A percentile compares a stretch with the other conserved stretches of the same genome.
Conservation (phyloP, 2,888 invertebrate species). For the Rhaphigaster nebulosa region DNA sequence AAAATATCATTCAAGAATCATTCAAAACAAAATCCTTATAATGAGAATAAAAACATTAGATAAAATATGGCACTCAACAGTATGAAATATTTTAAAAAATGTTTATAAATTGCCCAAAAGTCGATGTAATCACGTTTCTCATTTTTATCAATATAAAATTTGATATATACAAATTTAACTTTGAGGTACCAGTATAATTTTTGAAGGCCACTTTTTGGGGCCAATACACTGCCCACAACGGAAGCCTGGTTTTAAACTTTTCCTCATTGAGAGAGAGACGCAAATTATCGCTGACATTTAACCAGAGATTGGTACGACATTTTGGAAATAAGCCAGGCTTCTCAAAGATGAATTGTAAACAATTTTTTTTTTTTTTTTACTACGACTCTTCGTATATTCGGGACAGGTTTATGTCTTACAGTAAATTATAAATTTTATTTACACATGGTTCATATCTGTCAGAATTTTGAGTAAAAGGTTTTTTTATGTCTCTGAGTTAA, state of each 20-base stretch:
- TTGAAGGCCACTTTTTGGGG: background rate
- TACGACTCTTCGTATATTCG: background rate
- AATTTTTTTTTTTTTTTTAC: background rate
- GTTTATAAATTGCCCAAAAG: too few relatives aligned
- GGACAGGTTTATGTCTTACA: background rate
- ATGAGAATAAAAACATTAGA: too few relatives aligned
- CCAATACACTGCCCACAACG: background rate
- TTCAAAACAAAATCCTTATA: too few relatives aligned
- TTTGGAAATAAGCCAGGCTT: constrained; percentile 8
- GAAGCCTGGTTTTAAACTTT: background rate
- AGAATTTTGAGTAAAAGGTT: background rate
- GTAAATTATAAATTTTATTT: background rate
- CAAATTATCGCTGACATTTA: background rate
- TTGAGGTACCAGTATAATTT: too few relatives aligned
- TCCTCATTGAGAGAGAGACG: background rate
- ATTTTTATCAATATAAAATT: too few relatives aligned
- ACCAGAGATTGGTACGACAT: background rate
- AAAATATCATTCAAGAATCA: too few relatives aligned
- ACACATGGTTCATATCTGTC: background rate
- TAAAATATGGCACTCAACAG: too few relatives aligned
- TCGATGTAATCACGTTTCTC: too few relatives aligned
- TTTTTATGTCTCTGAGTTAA: too few relatives aligned
- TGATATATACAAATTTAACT: too few relatives aligned
- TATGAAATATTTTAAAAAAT: too few relatives aligned
- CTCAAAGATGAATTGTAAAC: constrained; percentile 3